Percentiles rank a stretch among this genome's conserved stretches.
phyloP scores from a whole-genome alignment of 2,888 invertebrate genomes.

The Micoletzkya japonica region DNA sequence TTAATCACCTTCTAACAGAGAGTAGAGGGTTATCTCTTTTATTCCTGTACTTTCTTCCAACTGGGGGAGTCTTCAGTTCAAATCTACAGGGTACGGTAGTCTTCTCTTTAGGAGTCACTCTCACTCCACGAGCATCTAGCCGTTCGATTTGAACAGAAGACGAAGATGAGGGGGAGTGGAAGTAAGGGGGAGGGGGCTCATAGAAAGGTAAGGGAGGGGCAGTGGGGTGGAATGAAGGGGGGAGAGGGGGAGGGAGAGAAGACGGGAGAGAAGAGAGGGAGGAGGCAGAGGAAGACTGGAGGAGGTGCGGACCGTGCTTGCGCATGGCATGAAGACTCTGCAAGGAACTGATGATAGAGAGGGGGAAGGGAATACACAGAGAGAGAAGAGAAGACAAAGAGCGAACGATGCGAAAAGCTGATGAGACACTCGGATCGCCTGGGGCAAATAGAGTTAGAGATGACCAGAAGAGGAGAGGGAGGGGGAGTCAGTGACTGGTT shows the following conservation, averaged over 20 bases:
- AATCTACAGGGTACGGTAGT: conserved; percentile 6
- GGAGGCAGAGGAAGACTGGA: not conserved
- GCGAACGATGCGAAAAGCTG: too few relatives aligned
- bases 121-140: not conserved
- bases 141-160: not conserved
- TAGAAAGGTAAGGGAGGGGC: not conserved
- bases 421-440: too few relatives aligned
- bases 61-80: conserved; percentile 26
- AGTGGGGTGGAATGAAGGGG: not conserved
- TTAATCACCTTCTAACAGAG: conserved; percentile 11
- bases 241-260: not conserved
- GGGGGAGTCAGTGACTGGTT: too few relatives aligned
- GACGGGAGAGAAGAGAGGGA: not conserved
- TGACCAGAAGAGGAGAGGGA: too few relatives aligned
- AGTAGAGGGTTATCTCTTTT: conserved; percentile 21
- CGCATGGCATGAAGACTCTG: too few relatives aligned
- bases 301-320: too few relatives aligned
- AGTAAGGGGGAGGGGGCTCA: not conserved
- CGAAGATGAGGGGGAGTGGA: not conserved
- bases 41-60: conserved; percentile 4
- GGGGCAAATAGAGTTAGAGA: too few relatives aligned
- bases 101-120: not conserved
- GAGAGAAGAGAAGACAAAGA: too few relatives aligned
- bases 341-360: too few relatives aligned
- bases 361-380: too few relatives aligned